Base-by-base conservation (phyloP, 2,113 vertebrate genomes). In the Himantopus leucocephalus region DNA sequence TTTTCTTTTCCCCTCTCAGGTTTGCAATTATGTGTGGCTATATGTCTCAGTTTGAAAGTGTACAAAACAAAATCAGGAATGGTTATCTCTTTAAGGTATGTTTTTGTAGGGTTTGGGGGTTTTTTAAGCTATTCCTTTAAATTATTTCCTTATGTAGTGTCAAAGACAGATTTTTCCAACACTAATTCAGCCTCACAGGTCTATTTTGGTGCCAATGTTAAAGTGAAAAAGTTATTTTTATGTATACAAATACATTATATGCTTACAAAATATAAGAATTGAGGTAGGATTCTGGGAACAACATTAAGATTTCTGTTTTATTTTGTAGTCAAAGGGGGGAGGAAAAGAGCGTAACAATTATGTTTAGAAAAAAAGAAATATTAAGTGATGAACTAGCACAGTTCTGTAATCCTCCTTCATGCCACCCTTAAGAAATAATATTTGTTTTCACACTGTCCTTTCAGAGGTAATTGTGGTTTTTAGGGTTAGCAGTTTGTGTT, bases 61-160 rank as follows among this genome's bases (percentile, higher is more conserved):
- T 99, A 90, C 99, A 99, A 97, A 99, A 99, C 98, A 99, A 99
- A 98, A 99, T 99, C 96, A 99, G 98, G 98, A 99, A 99, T 90
- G 99, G 99, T 82, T 98, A 99, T 96, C 98, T 99, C 90, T 99
- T 99, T 96, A 99, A 99, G 99, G 99, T 99, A 98, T 97, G 96
- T 96, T 95, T 97, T 95, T 76, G 94, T 93, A 96, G 95, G 77
- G 81, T 94, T 66, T 93, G 14, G 39, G n/a, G 35, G 14, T 37
- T 55, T 73, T 75, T 87, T 43, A 96, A 95, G 56, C 64, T 95
- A 60, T 95, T 96, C 70, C 50, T 92, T 94, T 89, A 91, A 96
- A 82, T 94, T 92, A 92, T 93, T 96, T 94, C 79, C 55, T 91
- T 91, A 64, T 41, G 47, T 63, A 85, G 83, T 68, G 53, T 76